Base-by-base conservation (phyloP, 2,888 invertebrate species). In the Idaea straminata region DNA sequence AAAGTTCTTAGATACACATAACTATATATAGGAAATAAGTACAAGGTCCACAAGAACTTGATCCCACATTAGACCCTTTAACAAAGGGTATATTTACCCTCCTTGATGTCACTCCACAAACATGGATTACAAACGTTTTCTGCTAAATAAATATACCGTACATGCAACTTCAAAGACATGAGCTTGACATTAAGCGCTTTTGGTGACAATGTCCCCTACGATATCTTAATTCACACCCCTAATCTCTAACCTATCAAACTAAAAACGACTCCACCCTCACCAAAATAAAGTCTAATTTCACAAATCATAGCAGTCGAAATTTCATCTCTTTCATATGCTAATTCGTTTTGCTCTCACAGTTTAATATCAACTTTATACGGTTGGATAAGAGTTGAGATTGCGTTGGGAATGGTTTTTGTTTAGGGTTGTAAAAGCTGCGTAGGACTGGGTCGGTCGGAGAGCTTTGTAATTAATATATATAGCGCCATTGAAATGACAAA, bases 181-280 rank as follows among this genome's bases (percentile, higher is more conserved):
- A 86, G 82, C 83, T 86, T 91, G 91, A 91, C 92, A 92, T 86
- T 91, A 91, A 91, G 88, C 87, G 82, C 82, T 83, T 83, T 83
- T 83, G 70, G 66, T 66, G 71, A 63, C 83, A 65, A 63, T 62
- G 80, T 83, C 83, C 85, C 87, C 85, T 82, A 83, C 85, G 84
- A 88, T 88, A 88, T 88, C 86, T 86, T 91, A 91, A 91, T 91
- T 92, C 91, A 91, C 92, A 92, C 92, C 91, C 92, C 87, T 86
- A 82, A 84, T 83, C 71, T 73, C 83, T 76, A 74, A 69, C 47
- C 47, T 13, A 47, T 47, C 47, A 47, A 47, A 4, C 47, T 47
- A 13, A 47, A 47, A 47, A 47, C 47, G 10, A 47, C 47, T 47
- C 47, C 13, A 47, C 13, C 1, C 2, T 1, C 47, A 13, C 10